phyloP scores from a whole-genome alignment of 2,113 vertebrate species.

The Chionomys nivalis region DNA sequence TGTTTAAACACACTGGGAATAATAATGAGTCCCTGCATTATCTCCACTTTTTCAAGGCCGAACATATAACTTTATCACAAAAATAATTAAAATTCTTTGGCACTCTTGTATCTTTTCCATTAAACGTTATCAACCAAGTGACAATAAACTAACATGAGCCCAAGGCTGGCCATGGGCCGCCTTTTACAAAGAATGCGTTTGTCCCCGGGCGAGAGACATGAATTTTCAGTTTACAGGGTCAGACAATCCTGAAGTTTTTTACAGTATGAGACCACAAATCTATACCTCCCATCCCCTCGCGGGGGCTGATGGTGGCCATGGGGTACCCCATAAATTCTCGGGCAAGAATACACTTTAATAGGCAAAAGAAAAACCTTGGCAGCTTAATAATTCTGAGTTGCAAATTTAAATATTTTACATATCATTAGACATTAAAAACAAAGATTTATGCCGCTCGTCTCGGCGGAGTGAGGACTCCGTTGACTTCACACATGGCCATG shows the following conservation, averaged over 20 bases:
- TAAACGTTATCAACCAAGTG: conserved; percentile 97
- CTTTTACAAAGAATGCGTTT: conserved; percentile 90
- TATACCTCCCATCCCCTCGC: conserved; percentile 69
- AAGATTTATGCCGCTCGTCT: conserved; percentile 82
- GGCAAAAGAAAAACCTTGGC: conserved; percentile 82
- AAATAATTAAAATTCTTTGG: conserved; percentile 99
- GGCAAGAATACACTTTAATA: conserved; percentile 83
- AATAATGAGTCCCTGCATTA: conserved; percentile 99
- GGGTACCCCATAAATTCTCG: conserved; percentile 81
- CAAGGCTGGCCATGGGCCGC: conserved; percentile 93
- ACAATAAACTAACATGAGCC: conserved; percentile 96
- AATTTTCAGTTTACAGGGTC: conserved; percentile 90
- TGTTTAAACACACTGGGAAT: conserved; percentile 99
- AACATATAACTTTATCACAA: conserved; percentile 99
- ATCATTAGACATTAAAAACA: conserved; percentile 83
- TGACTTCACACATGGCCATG: conserved; percentile 70
- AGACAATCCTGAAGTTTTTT: conserved; percentile 86
- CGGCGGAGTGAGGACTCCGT: conserved; percentile 74
- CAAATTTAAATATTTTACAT: conserved; percentile 87
- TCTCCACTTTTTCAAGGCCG: conserved; percentile 99
- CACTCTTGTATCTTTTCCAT: conserved; percentile 99
- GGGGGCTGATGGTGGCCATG: conserved; percentile 76
- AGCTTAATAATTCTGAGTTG: conserved; percentile 82
- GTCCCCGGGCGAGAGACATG: conserved; percentile 88
- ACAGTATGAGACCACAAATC: conserved; percentile 83